Percentiles rank a stretch among this genome's conserved stretches.
These are phyloP conservation scores for Argyrosomus regius DNA, from an alignment of 2,797 vertebrate species.

Conservation along the genomic window DNA sequence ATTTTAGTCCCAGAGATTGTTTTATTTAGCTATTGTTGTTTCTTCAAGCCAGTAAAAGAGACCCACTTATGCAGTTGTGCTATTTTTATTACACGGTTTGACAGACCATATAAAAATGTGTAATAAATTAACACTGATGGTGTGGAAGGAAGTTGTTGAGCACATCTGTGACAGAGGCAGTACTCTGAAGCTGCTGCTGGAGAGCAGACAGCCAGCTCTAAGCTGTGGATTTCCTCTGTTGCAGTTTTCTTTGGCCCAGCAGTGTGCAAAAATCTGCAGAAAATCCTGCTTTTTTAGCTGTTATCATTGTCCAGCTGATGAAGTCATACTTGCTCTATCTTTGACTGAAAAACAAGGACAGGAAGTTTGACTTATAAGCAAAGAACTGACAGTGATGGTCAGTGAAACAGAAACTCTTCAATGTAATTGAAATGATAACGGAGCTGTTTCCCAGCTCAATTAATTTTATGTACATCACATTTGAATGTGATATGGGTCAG, in stretches of 20 bases:
- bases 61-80: not conserved
- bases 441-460: not conserved
- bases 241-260: slow-evolving; percentile 58
- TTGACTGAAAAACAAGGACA: slow-evolving; percentile 32
- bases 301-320: slow-evolving; percentile 33
- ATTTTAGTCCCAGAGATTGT: not conserved
- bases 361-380: slow-evolving; percentile 18
- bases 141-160: slow-evolving; percentile 64
- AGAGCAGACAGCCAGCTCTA: slow-evolving; percentile 24
- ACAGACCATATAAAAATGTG: slow-evolving; percentile 31
- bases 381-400: not conserved
- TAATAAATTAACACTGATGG: slow-evolving; percentile 33
- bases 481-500: not conserved
- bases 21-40: not conserved
- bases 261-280: slow-evolving; percentile 22
- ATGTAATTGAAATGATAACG: not conserved
- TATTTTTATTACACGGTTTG: slow-evolving; percentile 32
- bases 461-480: not conserved
- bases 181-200: slow-evolving; percentile 8
- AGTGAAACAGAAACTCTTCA: not conserved
- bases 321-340: slow-evolving; percentile 29
- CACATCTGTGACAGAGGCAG: slow-evolving; percentile 42
- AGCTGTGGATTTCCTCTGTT: slow-evolving; percentile 54
- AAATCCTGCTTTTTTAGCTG: slow-evolving; percentile 15
- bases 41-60: slow-evolving; percentile 16